phyloP scores from a whole-genome alignment of 92 coral and sea anemone genomes.

The Epizoanthus illoricatus region DNA sequence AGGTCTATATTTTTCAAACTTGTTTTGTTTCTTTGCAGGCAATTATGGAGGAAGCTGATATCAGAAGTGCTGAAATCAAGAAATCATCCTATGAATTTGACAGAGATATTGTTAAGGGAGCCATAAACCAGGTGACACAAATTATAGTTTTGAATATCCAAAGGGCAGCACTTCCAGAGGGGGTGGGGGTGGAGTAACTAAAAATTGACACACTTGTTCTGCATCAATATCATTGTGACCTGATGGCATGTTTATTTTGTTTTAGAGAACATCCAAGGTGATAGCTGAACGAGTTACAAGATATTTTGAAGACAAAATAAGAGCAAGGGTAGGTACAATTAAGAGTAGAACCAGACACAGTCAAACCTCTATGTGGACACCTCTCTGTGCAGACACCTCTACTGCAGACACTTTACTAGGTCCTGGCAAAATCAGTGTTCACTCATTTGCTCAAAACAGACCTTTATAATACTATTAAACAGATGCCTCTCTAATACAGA shows the following conservation, averaged over 20 bases:
- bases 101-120: constrained; percentile 95
- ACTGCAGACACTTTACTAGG: too few species aligned
- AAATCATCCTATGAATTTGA: constrained; percentile 94
- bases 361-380: too few species aligned
- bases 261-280: constrained; percentile 91
- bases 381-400: too few species aligned
- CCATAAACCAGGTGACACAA: constrained; percentile 81
- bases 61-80: constrained; percentile 92
- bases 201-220: not conserved
- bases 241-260: constrained; percentile 3
- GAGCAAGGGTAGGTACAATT: constrained; percentile 75
- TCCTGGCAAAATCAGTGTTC: too few species aligned
- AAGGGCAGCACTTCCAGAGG: too few species aligned
- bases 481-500: too few species aligned
- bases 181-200: too few species aligned
- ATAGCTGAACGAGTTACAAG: constrained; percentile 94
- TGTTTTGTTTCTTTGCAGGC: constrained; percentile 57
- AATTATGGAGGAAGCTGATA: constrained; percentile 99
- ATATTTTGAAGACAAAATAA: constrained; percentile 96
- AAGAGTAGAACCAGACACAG: not conserved
- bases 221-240: not conserved
- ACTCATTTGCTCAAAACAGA: too few species aligned
- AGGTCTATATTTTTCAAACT: not conserved
- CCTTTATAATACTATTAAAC: too few species aligned
- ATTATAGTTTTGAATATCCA: too few species aligned